Evolutionary conservation across 2,113 vertebrate species (phyloP).

Genomic region (Cavia aperea): DNA sequence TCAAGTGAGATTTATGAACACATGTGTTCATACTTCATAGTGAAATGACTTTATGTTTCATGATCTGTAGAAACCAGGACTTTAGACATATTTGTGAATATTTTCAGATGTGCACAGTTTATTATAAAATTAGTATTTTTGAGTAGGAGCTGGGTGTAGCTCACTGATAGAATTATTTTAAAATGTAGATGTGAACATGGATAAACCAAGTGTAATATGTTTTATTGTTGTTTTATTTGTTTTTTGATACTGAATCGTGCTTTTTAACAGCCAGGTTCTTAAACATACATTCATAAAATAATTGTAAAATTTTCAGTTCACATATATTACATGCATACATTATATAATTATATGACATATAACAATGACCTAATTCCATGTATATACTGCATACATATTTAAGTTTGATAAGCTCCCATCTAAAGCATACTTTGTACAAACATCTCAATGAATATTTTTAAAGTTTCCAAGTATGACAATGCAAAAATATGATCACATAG

Average conservation of each 20-base stretch:
- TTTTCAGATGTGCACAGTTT: slow-evolving; percentile 32
- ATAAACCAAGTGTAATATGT: slow-evolving; percentile 56
- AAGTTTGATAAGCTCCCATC: slow-evolving; percentile 23
- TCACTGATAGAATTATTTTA: slow-evolving; percentile 48
- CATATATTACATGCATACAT: neutral
- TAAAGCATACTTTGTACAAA: slow-evolving; percentile 34
- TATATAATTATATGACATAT: neutral
- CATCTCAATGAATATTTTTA: slow-evolving; percentile 41
- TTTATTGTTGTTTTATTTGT: slow-evolving; percentile 47
- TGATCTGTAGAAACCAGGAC: slow-evolving; percentile 36
- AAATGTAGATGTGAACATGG: slow-evolving; percentile 50
- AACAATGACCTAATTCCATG: neutral
- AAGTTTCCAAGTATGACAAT: slow-evolving; percentile 34
- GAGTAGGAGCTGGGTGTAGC: slow-evolving; percentile 52
- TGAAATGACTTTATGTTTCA: slow-evolving; percentile 49
- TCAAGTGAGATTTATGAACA: neutral
- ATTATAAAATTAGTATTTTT: slow-evolving; percentile 61
- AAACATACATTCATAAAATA: slow-evolving; percentile 40
- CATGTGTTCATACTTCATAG: slow-evolving; percentile 8
- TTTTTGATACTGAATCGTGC: neutral
- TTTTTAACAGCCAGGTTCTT: slow-evolving; percentile 43
- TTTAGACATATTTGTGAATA: slow-evolving; percentile 61
- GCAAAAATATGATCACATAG: neutral
- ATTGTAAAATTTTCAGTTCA: neutral
- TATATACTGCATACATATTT: neutral